These are phyloP conservation scores for Belonocnema kinseyi DNA, from an alignment of 1,140 invertebrate genomes.

Conservation along the genomic window DNA sequence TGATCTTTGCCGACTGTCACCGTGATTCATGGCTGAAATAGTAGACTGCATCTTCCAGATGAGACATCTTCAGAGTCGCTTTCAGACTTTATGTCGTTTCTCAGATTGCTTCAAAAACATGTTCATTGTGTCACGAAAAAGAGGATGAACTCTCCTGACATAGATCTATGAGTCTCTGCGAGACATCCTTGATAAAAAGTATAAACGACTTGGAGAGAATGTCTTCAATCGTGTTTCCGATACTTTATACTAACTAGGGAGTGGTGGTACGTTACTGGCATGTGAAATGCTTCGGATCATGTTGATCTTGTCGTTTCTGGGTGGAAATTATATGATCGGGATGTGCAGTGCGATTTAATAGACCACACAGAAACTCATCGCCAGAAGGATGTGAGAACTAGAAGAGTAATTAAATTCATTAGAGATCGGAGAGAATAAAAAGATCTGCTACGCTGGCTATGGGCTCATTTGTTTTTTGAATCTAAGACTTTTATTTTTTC, in stretches of 20 bases:
- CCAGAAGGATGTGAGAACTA: constrained; percentile 17
- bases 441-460: background rate
- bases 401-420: constrained; percentile 27
- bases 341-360: constrained; percentile 4
- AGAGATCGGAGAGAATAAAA: background rate
- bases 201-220: constrained; percentile 8
- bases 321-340: constrained; percentile 18
- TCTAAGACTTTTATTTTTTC: background rate
- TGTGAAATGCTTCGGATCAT: background rate
- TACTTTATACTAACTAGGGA: constrained; percentile 21
- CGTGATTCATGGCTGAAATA: constrained; percentile 24
- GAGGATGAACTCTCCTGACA: constrained; percentile 27
- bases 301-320: background rate
- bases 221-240: background rate
- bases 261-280: background rate
- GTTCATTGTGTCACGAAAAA: constrained; percentile 31
- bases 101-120: constrained; percentile 29
- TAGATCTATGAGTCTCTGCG: constrained; percentile 10
- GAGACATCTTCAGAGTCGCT: constrained; percentile 18
- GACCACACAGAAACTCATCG: constrained; percentile 22
- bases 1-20: constrained; percentile 39
- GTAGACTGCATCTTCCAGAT: constrained; percentile 2
- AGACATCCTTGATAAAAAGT: constrained; percentile 7
- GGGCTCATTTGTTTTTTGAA: background rate
- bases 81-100: constrained; percentile 20